Conservation (phyloP, 2,797 vertebrate genomes). For the Esox masquinongy region DNA sequence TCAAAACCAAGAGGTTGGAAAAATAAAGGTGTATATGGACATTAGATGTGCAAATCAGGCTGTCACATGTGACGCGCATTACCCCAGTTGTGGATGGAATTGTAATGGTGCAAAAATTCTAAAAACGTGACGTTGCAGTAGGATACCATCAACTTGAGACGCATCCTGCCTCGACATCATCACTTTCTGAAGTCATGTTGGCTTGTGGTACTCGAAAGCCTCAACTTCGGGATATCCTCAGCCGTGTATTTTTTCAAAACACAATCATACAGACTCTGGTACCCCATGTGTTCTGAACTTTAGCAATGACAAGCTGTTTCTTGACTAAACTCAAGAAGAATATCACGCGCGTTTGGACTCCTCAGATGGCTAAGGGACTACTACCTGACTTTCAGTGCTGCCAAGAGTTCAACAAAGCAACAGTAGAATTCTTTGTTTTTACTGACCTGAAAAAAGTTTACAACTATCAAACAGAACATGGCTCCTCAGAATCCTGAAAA, state of each 20-base stretch:
- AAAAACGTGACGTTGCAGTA: not conserved
- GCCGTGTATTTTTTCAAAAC: not conserved
- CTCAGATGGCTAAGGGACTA: not conserved
- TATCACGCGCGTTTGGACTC: not conserved
- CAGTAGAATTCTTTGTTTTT: not conserved
- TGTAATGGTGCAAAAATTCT: slow-evolving; percentile 1
- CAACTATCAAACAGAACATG: not conserved
- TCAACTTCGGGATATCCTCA: slow-evolving; percentile 2
- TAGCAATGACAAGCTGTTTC: not conserved
- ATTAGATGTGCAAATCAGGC: not conserved
- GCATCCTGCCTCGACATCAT: slow-evolving; percentile 9
- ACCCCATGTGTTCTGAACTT: not conserved
- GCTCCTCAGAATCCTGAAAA: not conserved
- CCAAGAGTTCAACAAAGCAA: not conserved
- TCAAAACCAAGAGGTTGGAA: not conserved
- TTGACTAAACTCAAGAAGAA: not conserved
- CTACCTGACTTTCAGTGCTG: not conserved
- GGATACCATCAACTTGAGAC: slow-evolving; percentile 1
- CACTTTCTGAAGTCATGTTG: slow-evolving; percentile 1
- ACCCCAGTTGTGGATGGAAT: not conserved
- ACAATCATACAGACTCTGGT: no score
- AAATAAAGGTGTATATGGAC: not conserved
- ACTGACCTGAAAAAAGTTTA: not conserved
- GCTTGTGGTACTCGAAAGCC: not conserved
- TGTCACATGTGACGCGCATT: slow-evolving; percentile 5